These are phyloP conservation scores for Simalia tracyae DNA, from an alignment of 2,797 vertebrate genomes.

Conservation along the genomic window DNA sequence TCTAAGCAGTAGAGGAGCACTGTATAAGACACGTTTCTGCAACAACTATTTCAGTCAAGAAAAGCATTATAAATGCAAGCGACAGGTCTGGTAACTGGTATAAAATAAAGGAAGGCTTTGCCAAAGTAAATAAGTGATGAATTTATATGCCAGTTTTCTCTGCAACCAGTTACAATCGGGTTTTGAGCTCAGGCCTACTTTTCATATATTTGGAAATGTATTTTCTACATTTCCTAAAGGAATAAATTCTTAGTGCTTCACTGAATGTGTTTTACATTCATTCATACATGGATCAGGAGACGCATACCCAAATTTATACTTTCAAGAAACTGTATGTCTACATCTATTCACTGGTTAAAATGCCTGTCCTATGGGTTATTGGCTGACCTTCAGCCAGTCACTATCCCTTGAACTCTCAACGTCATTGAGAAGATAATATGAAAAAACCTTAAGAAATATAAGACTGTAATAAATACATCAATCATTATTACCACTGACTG, in stretches of 20 bases:
- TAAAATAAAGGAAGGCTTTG: slow-evolving; percentile 43
- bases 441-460: too few species aligned
- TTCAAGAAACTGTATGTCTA: not conserved
- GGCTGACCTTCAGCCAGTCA: not conserved
- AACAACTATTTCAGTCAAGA: slow-evolving; percentile 38
- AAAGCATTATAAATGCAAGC: slow-evolving; percentile 61
- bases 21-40: slow-evolving; percentile 53
- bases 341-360: not conserved
- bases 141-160: slow-evolving; percentile 45
- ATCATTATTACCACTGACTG: not conserved
- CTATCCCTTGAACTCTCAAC: too few species aligned
- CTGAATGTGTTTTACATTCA: not conserved
- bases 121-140: slow-evolving; percentile 23
- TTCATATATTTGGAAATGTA: not conserved
- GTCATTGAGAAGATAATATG: not conserved
- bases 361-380: not conserved
- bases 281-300: not conserved
- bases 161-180: not conserved
- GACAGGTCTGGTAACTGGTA: slow-evolving; percentile 49
- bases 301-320: not conserved
- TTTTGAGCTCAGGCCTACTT: not conserved
- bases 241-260: not conserved
- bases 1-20: slow-evolving; percentile 17
- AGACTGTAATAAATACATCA: not conserved
- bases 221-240: not conserved